Evolutionary conservation across 2,888 invertebrate species (phyloP).

Genomic region (Coelinius sp.): DNA sequence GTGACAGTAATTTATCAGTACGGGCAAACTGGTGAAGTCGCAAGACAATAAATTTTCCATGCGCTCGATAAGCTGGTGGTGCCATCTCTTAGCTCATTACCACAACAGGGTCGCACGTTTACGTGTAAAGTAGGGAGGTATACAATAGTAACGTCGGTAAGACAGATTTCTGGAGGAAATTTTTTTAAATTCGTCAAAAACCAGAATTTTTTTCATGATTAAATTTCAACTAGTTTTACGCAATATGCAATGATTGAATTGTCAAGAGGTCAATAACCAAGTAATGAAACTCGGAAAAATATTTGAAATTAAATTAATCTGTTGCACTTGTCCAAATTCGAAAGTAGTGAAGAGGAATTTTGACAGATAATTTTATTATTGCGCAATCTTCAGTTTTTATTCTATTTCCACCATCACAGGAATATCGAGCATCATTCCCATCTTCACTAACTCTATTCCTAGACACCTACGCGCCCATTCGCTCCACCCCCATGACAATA

Average conservation of each 20-base stretch:
- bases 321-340: too few relatives aligned
- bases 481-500: too few relatives aligned
- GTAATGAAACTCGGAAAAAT: background rate
- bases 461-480: too few relatives aligned
- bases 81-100: conserved; percentile 53
- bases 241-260: background rate
- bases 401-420: too few relatives aligned
- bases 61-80: conserved; percentile 57
- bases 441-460: too few relatives aligned
- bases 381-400: too few relatives aligned
- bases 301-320: too few relatives aligned
- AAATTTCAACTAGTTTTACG: background rate
- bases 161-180: conserved; percentile 37
- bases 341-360: too few relatives aligned
- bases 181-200: background rate
- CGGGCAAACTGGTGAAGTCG: background rate
- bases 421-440: too few relatives aligned
- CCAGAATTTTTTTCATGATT: background rate
- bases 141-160: conserved; percentile 42
- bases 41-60: conserved; percentile 59
- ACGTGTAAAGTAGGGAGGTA: background rate
- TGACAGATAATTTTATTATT: too few relatives aligned
- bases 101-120: conserved; percentile 43
- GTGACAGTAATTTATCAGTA: conserved; percentile 28
- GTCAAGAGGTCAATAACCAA: background rate